Evolutionary conservation across 1,140 invertebrate genomes (phyloP).

Genomic region (Yoshiicerus persimilis): DNA sequence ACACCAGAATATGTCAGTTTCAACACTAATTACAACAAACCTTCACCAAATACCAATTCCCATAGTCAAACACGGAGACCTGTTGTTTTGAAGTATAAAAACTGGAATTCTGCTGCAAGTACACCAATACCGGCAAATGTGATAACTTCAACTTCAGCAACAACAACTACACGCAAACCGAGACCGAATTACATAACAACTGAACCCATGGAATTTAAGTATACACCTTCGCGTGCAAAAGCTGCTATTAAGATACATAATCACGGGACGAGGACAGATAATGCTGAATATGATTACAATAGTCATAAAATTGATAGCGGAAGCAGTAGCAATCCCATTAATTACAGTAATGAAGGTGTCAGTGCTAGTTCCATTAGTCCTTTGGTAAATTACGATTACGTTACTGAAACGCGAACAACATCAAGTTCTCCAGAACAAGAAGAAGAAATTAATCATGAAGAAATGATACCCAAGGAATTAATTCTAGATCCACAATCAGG

Average conservation of each 20-base stretch:
- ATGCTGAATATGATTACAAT: neutral
- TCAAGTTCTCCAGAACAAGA: neutral
- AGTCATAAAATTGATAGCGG: neutral
- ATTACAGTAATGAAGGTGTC: neutral
- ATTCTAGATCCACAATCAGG: constrained; percentile 1
- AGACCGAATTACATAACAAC: neutral
- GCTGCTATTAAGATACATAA: neutral
- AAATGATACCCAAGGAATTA: constrained; percentile 1
- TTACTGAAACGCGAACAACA: neutral
- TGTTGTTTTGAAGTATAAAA: neutral
- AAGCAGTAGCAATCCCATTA: neutral
- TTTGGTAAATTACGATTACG: neutral
- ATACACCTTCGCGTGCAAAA: neutral
- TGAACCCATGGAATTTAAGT: neutral
- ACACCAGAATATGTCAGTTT: neutral
- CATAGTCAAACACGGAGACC: neutral
- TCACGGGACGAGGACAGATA: neutral
- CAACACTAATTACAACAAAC: neutral
- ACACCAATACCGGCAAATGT: neutral
- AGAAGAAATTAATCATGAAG: neutral
- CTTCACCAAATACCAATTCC: neutral
- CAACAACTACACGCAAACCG: neutral
- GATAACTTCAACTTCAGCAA: neutral
- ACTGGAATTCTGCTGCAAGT: neutral
- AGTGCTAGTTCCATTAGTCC: neutral